phyloP scores from a whole-genome alignment of 2,113 vertebrate species.

The Callocephalon fimbriatum region DNA sequence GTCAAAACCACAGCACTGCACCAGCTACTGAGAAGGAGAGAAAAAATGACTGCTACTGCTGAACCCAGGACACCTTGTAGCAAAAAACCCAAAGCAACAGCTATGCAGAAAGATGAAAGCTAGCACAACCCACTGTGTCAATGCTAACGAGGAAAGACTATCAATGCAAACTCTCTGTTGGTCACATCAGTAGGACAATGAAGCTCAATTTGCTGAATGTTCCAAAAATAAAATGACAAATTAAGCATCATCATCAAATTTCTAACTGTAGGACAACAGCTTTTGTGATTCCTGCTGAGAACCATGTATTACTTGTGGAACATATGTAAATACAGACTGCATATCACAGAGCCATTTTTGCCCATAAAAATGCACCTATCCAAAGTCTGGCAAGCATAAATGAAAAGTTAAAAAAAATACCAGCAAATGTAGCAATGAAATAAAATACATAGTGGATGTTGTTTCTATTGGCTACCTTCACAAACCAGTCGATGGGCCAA shows the following conservation, averaged over 20 bases:
- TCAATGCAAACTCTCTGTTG: constrained; percentile 7
- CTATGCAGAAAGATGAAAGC: constrained; percentile 13
- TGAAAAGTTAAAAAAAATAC: neutral
- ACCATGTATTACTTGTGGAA: constrained; percentile 22
- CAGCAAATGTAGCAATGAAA: neutral
- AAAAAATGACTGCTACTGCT: no score
- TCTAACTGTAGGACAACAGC: constrained; percentile 38
- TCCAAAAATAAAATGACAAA: constrained; percentile 63
- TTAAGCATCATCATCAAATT: constrained; percentile 22
- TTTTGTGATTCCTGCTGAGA: constrained; percentile 54
- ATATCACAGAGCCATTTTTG: neutral
- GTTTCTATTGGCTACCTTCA: neutral
- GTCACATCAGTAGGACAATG: constrained; percentile 26
- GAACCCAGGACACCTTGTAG: neutral
- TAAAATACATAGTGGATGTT: neutral
- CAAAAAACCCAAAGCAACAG: neutral
- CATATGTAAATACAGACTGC: constrained; percentile 21
- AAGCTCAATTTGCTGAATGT: constrained; percentile 39
- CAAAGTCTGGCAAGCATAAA: neutral
- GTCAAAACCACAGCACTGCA: no score
- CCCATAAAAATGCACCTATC: neutral
- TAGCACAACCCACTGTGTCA: neutral
- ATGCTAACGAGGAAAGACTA: constrained; percentile 37
- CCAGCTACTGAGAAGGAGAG: no score
- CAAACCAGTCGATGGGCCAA: neutral